Base-by-base conservation (phyloP, 2,113 vertebrate genomes). In the Poicephalus gulielmi region DNA sequence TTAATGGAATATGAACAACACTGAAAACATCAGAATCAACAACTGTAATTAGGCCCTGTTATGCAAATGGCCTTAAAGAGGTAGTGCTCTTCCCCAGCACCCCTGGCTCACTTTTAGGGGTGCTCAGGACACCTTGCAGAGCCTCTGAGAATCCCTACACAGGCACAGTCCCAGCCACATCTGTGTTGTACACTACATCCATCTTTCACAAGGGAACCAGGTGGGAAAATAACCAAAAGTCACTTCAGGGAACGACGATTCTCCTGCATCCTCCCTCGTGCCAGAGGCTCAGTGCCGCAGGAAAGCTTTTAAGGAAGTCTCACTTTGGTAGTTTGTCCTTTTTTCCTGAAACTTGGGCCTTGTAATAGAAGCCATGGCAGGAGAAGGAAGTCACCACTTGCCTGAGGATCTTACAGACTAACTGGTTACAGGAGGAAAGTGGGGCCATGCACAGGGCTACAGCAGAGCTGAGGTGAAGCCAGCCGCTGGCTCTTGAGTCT, bases 1-100 rank as follows among this genome's bases (percentile, higher is more conserved):
- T 97, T 96, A 97, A 95, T 96, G 88, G 96, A 94, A 97, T 96
- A 97, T 93, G 95, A 96, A 94, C 92, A 95, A 87, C 92, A 95
- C 78, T 31, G 76, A 95, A 96, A 93, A 91, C 88, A 94, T 77
- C 83, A 88, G 84, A 96, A 94, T 89, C 88, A 96, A 95, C 93
- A 90, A 91, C 90, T 91, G 91, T 91, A 96, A 96, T 97, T 95
- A 96, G 94, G 78, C 92, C 83, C 81, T 87, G 83, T 78, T 62
- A 93, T 87, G 92, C 82, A 94, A 94, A 94, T 96, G 81, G 44
- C 75, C 90, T 97, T 94, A 97, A 97, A 97, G 88, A 94, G 88
- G 78, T 81, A 96, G 86, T 0, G 46, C 33, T 62, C 35, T 57
- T 46, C 83, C 64, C 43, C 55, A 64, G 74, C 63, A 63, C 53